A percentile compares a stretch with the other conserved stretches of the same genome.
These are phyloP conservation scores for Lycaena phlaeas DNA, from an alignment of 2,888 invertebrate species.

Conservation along the genomic window DNA sequence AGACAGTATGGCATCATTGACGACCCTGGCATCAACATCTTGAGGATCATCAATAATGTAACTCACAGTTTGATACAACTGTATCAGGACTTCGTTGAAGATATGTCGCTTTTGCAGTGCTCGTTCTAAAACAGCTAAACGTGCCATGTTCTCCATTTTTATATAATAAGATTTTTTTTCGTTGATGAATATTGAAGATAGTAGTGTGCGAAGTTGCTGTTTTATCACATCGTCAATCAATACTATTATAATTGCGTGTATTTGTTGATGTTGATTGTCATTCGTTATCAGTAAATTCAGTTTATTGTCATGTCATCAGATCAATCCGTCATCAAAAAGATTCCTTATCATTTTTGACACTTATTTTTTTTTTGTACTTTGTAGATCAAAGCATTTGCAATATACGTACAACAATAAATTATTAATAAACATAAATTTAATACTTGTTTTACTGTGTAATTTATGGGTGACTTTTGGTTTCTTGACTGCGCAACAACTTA, in stretches of 20 bases:
- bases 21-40: constrained; percentile 38
- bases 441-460: no score
- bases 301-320: no score
- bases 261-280: constrained; percentile 14
- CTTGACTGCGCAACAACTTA: no score
- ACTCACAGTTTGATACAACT: constrained; percentile 40
- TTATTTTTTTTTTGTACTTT: no score
- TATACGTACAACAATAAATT: no score
- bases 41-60: constrained; percentile 54
- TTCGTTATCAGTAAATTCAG: no score
- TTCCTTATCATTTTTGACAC: no score
- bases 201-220: not conserved
- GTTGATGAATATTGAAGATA: not conserved
- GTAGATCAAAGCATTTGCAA: no score
- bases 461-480: no score
- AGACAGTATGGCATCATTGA: constrained; percentile 37
- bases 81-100: constrained; percentile 42
- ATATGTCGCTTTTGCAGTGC: constrained; percentile 36
- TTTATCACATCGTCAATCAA: not conserved
- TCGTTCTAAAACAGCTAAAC: constrained; percentile 57
- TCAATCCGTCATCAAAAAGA: no score
- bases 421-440: no score
- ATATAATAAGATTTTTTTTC: not conserved
- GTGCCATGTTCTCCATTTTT: constrained; percentile 61
- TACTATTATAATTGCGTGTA: not conserved